Evolutionary conservation across 2,888 invertebrate genomes (phyloP), one percentile per base, ranked within the genome.

Genomic region (Alloscopus bannaensis): DNA sequence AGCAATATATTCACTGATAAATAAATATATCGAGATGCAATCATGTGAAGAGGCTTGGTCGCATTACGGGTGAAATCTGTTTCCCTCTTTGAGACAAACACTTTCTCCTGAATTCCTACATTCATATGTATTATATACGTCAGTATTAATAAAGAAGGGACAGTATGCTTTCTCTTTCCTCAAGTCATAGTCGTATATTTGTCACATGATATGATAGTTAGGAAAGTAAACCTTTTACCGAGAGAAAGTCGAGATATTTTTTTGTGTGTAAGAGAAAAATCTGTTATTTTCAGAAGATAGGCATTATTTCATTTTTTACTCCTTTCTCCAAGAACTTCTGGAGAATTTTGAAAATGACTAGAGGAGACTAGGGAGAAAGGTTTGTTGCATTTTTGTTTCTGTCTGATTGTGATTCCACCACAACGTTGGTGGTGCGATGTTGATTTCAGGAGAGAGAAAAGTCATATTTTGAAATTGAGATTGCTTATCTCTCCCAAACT

Each of bases 381-480:
- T 65, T 45, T 52, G 50, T 52, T 31, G 60, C 42, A 28, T 64
- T 45, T 68, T n/a, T n/a, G n/a, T n/a, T n/a, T n/a, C n/a, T 59
- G 42, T 60, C 18, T 75, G 64, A 55, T 72, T 62, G 73, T 65
- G 75, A 60, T 75, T 68, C 60, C 66, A 26, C 42, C 29, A 47
- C 68, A 68, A 52, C 55, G 68, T 40, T 28, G 31, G 45, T 47
- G 29, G 68, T 16, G 42, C 52, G 8, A n/a, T 20, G 20, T 20
- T n/a, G n/a, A n/a, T n/a, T n/a, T 68, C 66, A 22, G 55, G n/a
- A 52, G 47, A 64, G 55, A 65, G 59, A 76, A 83, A 84, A 81
- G 71, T 85, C 83, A 84, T 84, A 85, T 85, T 85, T 85, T 83
- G 82, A 85, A 85, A 85, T 85, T 83, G 84, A 85, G 85, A 85